A percentile compares a stretch with the other conserved stretches of the same genome.
These are phyloP conservation scores for Phrynocephalus vlangalii DNA, from an alignment of 2,797 vertebrate genomes.

Conservation along the genomic window DNA sequence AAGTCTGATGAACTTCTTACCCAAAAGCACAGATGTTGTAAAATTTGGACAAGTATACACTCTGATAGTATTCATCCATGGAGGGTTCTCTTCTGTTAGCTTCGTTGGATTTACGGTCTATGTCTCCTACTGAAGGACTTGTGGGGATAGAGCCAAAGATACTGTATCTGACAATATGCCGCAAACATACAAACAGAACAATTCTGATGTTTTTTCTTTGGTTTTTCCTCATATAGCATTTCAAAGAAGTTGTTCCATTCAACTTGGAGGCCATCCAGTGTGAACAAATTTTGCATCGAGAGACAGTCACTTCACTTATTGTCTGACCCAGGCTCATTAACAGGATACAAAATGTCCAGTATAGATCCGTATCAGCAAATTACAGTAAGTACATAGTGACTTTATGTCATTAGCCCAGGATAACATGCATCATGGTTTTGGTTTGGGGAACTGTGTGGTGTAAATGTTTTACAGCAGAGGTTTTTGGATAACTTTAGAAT, in stretches of 20 bases:
- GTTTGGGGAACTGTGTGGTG: background rate
- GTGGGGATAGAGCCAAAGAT: background rate
- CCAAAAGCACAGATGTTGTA: background rate
- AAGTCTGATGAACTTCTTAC: too few relatives aligned
- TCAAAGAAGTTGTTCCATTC: constrained; percentile 50
- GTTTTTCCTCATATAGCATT: constrained; percentile 56
- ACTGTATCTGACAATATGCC: background rate
- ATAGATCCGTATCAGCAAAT: constrained; percentile 91
- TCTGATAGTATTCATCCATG: background rate
- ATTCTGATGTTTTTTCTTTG: background rate
- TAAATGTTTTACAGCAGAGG: background rate
- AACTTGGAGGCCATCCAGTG: constrained; percentile 42
- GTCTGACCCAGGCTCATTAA: constrained; percentile 13
- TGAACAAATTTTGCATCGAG: constrained; percentile 19
- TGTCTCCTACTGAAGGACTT: background rate
- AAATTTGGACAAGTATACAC: background rate
- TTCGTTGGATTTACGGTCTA: too few relatives aligned
- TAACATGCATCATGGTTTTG: background rate
- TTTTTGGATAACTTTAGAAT: background rate
- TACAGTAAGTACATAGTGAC: constrained; percentile 85
- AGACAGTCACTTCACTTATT: background rate
- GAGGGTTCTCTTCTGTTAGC: too few relatives aligned
- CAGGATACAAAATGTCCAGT: constrained; percentile 83
- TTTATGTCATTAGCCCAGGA: background rate
- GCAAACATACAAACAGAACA: constrained; percentile 20